A percentile compares a stretch with the other conserved stretches of the same genome.
phyloP scores from a whole-genome alignment of 2,113 vertebrate species.

The Anser brachyrhynchus region DNA sequence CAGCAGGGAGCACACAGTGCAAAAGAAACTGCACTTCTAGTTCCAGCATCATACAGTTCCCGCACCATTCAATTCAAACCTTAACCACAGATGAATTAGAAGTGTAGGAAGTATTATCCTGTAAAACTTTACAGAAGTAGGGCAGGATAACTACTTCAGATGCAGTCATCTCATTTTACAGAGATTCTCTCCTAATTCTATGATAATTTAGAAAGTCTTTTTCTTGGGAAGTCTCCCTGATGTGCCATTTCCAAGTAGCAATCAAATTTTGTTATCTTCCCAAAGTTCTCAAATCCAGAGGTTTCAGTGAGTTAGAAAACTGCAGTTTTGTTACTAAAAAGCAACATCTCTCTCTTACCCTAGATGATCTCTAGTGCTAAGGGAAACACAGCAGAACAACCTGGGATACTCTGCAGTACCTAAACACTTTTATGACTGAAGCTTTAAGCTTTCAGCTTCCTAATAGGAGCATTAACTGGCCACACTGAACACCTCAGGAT shows the following conservation, averaged over 20 bases:
- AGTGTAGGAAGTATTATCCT: rapidly evolving
- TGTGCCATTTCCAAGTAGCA: background rate
- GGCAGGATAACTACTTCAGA: background rate
- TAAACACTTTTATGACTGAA: background rate
- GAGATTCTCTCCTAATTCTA: background rate
- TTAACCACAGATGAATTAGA: background rate
- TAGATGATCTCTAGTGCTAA: background rate
- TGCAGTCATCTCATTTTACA: background rate
- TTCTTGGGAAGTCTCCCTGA: background rate
- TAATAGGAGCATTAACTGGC: background rate
- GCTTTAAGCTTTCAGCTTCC: background rate
- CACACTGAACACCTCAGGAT: background rate
- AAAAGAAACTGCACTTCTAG: background rate
- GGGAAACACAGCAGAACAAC: background rate
- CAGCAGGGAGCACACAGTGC: background rate
- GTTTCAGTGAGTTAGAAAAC: background rate
- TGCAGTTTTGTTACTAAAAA: background rate
- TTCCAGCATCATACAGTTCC: background rate
- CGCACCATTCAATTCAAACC: background rate
- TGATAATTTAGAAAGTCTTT: background rate
- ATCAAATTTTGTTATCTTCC: background rate
- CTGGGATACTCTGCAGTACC: background rate
- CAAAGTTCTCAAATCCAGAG: background rate
- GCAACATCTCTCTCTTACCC: background rate
- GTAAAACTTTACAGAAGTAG: background rate